These are phyloP conservation scores for Knipowitschia caucasica DNA, from an alignment of 2,797 vertebrate genomes.

Conservation along the genomic window DNA sequence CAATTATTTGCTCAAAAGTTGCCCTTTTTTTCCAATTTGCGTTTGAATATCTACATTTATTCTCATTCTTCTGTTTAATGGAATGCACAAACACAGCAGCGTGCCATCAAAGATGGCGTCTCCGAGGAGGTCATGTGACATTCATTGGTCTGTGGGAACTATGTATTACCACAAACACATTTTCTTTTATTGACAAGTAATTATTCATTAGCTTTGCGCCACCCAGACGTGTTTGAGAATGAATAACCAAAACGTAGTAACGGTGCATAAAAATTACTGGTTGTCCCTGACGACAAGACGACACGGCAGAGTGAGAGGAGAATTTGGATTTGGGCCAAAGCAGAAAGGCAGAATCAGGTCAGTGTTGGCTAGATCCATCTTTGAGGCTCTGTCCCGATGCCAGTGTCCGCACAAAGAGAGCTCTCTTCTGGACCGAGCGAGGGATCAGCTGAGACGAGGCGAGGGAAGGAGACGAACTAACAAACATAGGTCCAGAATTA, in stretches of 20 bases:
- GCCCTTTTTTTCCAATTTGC: too few relatives aligned
- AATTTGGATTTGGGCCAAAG: conserved; percentile 64
- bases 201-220: background rate
- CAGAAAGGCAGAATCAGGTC: conserved; percentile 73
- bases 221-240: conserved; percentile 17
- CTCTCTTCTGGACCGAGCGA: conserved; percentile 67
- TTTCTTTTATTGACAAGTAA: background rate
- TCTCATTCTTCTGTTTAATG: too few relatives aligned
- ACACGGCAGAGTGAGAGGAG: conserved; percentile 56
- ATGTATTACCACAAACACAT: too few relatives aligned
- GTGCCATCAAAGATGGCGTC: too few relatives aligned
- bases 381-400: conserved; percentile 62
- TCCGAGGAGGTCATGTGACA: too few relatives aligned
- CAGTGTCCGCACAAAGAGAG: conserved; percentile 69
- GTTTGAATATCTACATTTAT: too few relatives aligned
- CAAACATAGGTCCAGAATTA: conserved; percentile 44
- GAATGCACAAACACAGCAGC: too few relatives aligned
- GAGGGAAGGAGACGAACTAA: conserved; percentile 38
- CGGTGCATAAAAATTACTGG: conserved; percentile 28
- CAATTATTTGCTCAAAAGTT: too few relatives aligned
- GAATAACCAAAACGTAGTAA: conserved; percentile 22
- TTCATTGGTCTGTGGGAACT: too few relatives aligned
- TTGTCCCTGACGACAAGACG: conserved; percentile 51
- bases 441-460: conserved; percentile 61
- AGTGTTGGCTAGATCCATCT: conserved; percentile 71